These are phyloP conservation scores for Macropus fuliginosus DNA, from an alignment of 2,797 vertebrate species.

Conservation along the genomic window DNA sequence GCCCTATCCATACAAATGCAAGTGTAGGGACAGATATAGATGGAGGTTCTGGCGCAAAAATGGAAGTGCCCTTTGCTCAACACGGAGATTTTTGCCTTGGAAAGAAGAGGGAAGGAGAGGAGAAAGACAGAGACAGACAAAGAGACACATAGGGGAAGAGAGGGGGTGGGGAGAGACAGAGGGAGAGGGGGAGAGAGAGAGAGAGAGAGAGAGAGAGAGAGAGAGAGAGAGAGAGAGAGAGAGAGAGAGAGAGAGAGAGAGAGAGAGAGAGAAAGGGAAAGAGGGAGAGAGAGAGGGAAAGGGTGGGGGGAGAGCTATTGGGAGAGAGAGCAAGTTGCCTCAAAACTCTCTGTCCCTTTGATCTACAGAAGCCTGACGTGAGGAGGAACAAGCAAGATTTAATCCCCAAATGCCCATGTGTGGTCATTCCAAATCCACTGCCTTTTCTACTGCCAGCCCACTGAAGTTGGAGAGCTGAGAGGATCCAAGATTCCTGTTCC, in stretches of 20 bases:
- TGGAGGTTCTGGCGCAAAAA: not conserved
- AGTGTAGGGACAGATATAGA: not conserved
- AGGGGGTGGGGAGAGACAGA: not conserved
- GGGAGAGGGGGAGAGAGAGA: not conserved
- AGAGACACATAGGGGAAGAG: not conserved
- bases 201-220: not conserved
- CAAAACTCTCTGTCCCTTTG: not conserved
- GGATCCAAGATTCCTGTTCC: slow-evolving; percentile 59
- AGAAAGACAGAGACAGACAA: not conserved
- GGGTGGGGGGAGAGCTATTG: not conserved
- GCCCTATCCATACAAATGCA: not conserved
- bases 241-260: not conserved
- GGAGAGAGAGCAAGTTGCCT: not conserved
- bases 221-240: not conserved
- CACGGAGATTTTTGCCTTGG: not conserved
- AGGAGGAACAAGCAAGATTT: not conserved
- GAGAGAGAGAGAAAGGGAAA: not conserved
- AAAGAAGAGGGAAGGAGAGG: not conserved
- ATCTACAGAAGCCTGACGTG: not conserved
- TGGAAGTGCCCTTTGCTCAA: not conserved
- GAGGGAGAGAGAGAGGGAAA: not conserved
- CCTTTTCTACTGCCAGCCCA: slow-evolving; percentile 19
- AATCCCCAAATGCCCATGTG: not conserved
- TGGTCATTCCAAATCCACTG: not conserved
- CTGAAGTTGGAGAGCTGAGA: slow-evolving; percentile 42